Evolutionary conservation across 2,113 vertebrate species (phyloP), one percentile per base, ranked within the genome.

Genomic region (Hemichromis elongatus): DNA sequence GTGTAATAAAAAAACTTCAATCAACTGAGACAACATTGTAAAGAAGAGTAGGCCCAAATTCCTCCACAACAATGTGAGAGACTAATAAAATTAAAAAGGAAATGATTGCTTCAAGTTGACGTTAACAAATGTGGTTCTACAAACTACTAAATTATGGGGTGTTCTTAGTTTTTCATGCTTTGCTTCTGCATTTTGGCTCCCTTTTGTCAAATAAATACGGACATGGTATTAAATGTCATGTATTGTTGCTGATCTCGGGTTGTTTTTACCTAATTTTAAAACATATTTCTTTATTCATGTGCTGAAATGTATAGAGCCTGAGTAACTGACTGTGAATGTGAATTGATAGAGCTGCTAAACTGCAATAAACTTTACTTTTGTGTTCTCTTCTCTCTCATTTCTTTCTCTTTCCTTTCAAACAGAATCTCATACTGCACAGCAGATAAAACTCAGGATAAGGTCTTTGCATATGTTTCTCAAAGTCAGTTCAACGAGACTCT

Each of bases 361-460:
- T 1, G 9, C 40, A 73, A 12, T 50, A 73, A 73, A 18, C 7
- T 9, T 21, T 16, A 4, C 52, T 53, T 37, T 54, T 21, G 5
- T 33, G 24, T n/a, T 18, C 35, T 55, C 9, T 11, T 53, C 19
- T 21, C 21, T 24, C 12, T 42, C 18, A 19, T 26, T 9, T 63
- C 12, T 73, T 4, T 77, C 28, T 13, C 21, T 81, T 12, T 81
- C 42, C 91, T 47, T 83, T 88, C 11, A 73, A 73, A 3, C 93
- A 98, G 98, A 95, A 98, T 98, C 88, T 98, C 98, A 2, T 98
- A 98, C 93, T 98, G 98, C 94, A 98, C 97, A 18, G 97, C 97
- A 24, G 98, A 98, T 93, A 98, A 98, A 95, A 96, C 97, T 94
- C 97, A 98, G 94, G 97, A 98, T 93, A 98, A 98, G 85, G 97